These are phyloP conservation scores for Meloidogyne exigua DNA, from an alignment of 1,140 invertebrate species.

Conservation along the genomic window DNA sequence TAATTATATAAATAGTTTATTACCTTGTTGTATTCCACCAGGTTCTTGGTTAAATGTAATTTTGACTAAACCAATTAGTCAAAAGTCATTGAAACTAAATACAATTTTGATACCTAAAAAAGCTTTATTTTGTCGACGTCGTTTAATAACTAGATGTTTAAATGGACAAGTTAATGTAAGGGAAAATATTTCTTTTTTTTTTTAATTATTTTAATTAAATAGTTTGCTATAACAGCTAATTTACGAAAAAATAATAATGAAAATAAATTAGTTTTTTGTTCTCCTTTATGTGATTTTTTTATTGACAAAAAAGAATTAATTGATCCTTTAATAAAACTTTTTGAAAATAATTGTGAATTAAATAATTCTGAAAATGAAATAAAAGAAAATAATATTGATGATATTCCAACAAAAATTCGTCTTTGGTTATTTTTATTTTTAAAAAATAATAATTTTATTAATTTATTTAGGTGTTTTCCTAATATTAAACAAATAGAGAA, in stretches of 20 bases:
- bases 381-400: not conserved
- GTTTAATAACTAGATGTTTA: not conserved
- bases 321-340: not conserved
- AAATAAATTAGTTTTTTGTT: not conserved
- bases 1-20: not conserved
- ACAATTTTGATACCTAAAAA: not conserved
- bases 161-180: not conserved
- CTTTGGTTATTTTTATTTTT: not conserved
- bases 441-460: not conserved
- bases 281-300: not conserved
- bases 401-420: not conserved
- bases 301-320: conserved; percentile 5
- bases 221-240: not conserved
- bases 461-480: not conserved
- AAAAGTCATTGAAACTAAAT: not conserved
- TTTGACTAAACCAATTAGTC: not conserved
- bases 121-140: not conserved
- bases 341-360: not conserved
- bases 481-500: not conserved
- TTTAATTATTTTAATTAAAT: not conserved
- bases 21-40: not conserved
- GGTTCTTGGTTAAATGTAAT: not conserved
- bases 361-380: not conserved
- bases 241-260: not conserved
- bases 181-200: not conserved